Percentiles rank a stretch among this genome's conserved stretches.
phyloP scores from a whole-genome alignment of 2,797 vertebrate genomes.

The Diglossa cyanea region DNA sequence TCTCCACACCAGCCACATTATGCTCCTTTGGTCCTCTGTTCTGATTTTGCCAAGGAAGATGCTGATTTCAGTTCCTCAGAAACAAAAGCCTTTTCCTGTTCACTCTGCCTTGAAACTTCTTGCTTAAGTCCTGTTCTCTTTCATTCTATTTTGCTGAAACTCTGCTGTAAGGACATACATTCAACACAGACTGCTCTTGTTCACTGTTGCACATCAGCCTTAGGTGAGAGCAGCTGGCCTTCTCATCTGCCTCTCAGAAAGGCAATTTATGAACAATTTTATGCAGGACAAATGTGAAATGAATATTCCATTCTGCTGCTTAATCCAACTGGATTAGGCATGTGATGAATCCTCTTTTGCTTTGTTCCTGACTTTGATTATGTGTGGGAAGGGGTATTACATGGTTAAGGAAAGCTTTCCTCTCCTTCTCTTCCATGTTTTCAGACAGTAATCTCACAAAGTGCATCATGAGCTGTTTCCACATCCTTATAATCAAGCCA shows the following conservation, averaged over 20 bases:
- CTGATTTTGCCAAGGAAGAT: background rate
- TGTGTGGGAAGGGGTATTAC: background rate
- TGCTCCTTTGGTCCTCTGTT: background rate
- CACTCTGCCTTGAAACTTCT: background rate
- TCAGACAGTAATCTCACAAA: background rate
- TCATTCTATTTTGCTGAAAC: background rate
- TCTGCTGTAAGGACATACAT: background rate
- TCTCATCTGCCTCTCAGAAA: background rate
- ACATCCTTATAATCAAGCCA: background rate
- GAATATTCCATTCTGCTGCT: background rate
- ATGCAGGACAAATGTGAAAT: slow-evolving; percentile 20
- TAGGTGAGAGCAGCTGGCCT: background rate
- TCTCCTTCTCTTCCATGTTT: background rate
- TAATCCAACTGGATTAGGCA: background rate
- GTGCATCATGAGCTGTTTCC: background rate
- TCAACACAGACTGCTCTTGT: background rate
- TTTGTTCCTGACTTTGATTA: background rate
- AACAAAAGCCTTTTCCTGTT: background rate
- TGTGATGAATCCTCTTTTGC: background rate
- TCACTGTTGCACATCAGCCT: background rate
- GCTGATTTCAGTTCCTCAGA: background rate
- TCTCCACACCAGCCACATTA: background rate
- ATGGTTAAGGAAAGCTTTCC: slow-evolving; percentile 3
- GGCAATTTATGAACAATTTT: slow-evolving; percentile 17
- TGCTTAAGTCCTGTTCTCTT: background rate